phyloP scores from a whole-genome alignment of 2,888 invertebrate genomes.

The Macrosoma leucophasiata region DNA sequence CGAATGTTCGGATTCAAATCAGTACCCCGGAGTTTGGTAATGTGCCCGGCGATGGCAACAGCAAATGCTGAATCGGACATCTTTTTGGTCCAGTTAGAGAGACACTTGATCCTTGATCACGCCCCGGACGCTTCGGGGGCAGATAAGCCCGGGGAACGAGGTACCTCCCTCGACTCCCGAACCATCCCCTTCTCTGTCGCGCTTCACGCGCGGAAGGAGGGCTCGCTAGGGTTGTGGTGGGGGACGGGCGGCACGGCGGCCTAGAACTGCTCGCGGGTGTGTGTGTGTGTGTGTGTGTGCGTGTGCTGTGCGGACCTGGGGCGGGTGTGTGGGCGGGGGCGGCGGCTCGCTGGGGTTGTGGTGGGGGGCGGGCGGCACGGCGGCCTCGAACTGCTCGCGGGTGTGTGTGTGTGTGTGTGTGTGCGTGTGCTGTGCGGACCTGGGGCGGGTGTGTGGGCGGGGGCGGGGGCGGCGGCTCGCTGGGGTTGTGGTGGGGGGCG shows the following conservation, averaged over 20 bases:
- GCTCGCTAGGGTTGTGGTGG: slow-evolving; percentile 82
- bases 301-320: slow-evolving; percentile 15
- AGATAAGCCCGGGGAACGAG: no score
- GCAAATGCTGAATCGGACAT: no score
- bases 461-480: slow-evolving; percentile 91
- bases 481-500: slow-evolving; percentile 81
- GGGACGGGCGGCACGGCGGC: slow-evolving; percentile 81
- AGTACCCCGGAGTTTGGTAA: no score
- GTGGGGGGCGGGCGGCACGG: slow-evolving; percentile 79
- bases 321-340: slow-evolving; percentile 81
- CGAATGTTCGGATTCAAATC: no score
- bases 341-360: slow-evolving; percentile 86
- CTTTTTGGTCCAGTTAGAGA: no score
- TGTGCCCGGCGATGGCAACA: no score
- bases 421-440: no score
- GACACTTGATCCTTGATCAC: no score
- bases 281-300: no score
- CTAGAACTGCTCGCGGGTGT: slow-evolving; percentile 92
- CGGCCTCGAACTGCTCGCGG: slow-evolving; percentile 91
- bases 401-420: no score
- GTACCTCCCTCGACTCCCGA: no score
- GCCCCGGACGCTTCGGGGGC: no score
- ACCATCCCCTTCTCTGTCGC: slow-evolving; percentile 12
- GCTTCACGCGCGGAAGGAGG: slow-evolving; percentile 82
- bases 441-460: slow-evolving; percentile 62